Percentiles rank a stretch among this genome's conserved stretches.
Conservation (phyloP, 2,797 vertebrate genomes). For the Sarcophilus harrisii region DNA sequence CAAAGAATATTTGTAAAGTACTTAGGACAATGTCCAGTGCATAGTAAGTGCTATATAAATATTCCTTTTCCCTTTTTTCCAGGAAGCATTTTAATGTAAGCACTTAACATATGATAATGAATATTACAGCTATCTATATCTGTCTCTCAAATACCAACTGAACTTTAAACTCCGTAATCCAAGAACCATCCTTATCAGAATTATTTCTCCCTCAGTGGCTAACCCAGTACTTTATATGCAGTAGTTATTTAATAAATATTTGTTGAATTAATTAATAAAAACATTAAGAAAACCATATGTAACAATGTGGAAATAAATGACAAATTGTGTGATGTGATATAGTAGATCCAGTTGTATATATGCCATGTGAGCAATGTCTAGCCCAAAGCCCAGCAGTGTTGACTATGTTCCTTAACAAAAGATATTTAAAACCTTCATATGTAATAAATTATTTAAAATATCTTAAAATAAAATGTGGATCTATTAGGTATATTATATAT, state of each 20-base stretch:
- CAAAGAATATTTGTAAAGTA: not conserved
- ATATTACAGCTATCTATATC: not conserved
- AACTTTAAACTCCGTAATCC: not conserved
- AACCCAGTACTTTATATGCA: not conserved
- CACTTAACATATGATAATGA: not conserved
- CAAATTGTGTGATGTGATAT: not conserved
- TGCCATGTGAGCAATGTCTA: not conserved
- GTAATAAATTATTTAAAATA: not conserved
- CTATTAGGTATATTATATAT: rapidly evolving
- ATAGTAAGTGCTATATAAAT: not conserved
- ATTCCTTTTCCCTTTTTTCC: not conserved
- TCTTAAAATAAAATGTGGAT: not conserved
- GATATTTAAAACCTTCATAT: not conserved
- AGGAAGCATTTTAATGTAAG: not conserved
- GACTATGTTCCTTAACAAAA: not conserved
- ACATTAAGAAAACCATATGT: not conserved
- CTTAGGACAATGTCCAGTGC: not conserved
- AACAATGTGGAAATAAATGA: not conserved
- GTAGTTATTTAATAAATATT: not conserved
- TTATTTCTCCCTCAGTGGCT: not conserved
- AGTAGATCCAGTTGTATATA: not conserved
- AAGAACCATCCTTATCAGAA: not conserved
- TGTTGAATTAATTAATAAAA: not conserved
- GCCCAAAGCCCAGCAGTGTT: not conserved
- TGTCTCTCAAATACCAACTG: not conserved